A percentile compares a stretch with the other conserved stretches of the same genome.
Evolutionary conservation across 2,888 invertebrate species (phyloP).

Genomic region (Agrotis segetum): DNA sequence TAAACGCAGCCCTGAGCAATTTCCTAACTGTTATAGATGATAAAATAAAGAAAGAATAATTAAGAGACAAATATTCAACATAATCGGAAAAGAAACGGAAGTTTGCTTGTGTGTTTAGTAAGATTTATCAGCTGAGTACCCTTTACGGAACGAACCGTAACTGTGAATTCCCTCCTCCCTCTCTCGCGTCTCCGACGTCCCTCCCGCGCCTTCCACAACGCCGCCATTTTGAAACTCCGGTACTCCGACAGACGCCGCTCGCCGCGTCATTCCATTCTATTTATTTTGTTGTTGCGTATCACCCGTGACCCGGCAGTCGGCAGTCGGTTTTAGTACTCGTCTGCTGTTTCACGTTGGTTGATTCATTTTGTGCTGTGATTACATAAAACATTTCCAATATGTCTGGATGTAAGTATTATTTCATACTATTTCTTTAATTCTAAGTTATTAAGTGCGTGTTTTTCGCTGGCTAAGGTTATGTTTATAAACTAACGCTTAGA

Average conservation of each 20-base stretch:
- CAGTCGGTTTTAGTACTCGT: conserved; percentile 41
- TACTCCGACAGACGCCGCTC: conserved; percentile 31
- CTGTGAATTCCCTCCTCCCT: conserved; percentile 27
- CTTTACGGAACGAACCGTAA: conserved; percentile 31
- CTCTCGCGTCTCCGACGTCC: conserved; percentile 2
- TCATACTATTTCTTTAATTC: conserved; percentile 2
- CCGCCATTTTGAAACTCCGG: conserved; percentile 53
- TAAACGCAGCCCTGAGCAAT: too few species aligned
- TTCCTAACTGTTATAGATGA: neutral
- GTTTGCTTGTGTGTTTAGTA: too few species aligned
- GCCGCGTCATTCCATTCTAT: conserved; percentile 53
- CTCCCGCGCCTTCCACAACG: conserved; percentile 15
- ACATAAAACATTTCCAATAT: conserved; percentile 62
- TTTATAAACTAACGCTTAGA: conserved; percentile 30
- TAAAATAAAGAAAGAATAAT: neutral
- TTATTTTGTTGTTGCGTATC: conserved; percentile 53
- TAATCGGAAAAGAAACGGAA: neutral
- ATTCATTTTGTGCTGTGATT: conserved; percentile 34
- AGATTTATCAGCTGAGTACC: neutral
- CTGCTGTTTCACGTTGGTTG: conserved; percentile 27
- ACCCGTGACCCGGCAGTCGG: conserved; percentile 38
- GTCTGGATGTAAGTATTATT: conserved; percentile 80
- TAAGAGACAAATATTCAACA: neutral
- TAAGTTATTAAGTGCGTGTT: neutral
- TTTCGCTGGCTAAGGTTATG: conserved; percentile 36